A percentile compares a stretch with the other conserved stretches of the same genome.
phyloP scores from a whole-genome alignment of 2,888 invertebrate genomes.

The Camponotus fellah region DNA sequence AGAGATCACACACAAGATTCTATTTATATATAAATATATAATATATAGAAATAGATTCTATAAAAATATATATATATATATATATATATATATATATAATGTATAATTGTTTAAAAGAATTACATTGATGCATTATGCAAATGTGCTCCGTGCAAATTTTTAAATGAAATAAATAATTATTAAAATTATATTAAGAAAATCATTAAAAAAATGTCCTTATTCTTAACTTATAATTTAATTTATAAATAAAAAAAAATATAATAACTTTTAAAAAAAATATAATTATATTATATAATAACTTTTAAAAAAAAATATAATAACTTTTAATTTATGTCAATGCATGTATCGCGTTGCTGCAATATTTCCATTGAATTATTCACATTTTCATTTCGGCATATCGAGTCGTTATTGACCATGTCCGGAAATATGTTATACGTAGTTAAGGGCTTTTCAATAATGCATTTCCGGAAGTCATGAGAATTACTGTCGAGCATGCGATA shows the following conservation, averaged over 20 bases:
- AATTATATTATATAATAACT: no score
- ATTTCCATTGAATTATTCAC: constrained; percentile 36
- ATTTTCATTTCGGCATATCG: constrained; percentile 2
- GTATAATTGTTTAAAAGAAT: neutral
- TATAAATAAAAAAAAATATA: no score
- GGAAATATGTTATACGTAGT: constrained; percentile 43
- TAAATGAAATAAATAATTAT: constrained; percentile 17
- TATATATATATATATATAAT: neutral
- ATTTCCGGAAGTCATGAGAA: constrained; percentile 57
- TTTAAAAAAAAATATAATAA: no score
- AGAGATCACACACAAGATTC: neutral
- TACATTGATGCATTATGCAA: constrained; percentile 2
- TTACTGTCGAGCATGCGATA: constrained; percentile 41
- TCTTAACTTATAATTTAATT: no score
- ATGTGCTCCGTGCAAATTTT: neutral
- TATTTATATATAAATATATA: neutral
- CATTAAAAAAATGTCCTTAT: no score
- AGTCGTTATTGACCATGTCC: constrained; percentile 20
- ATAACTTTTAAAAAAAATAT: no score
- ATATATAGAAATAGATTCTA: no score
- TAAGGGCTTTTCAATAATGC: constrained; percentile 56
- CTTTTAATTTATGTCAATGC: neutral
- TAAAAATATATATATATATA: neutral
- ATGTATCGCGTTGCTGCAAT: neutral
- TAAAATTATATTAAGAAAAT: neutral